Evolutionary conservation across 2,113 vertebrate genomes (phyloP), one percentile per base, ranked within the genome.

Genomic region (Psilopogon haemacephalus): DNA sequence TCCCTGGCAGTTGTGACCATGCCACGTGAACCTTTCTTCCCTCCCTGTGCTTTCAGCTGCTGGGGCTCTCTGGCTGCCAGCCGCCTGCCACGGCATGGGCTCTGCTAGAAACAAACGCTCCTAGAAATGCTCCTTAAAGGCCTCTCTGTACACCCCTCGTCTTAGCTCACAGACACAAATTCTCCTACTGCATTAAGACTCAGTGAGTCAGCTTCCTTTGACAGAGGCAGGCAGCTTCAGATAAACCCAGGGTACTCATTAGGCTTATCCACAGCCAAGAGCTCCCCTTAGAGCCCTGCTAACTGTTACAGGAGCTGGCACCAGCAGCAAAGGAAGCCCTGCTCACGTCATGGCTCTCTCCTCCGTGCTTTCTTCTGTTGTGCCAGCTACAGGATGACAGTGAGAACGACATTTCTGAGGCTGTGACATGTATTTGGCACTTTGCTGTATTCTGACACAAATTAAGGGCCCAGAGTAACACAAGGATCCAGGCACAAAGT

Each of bases 71-170:
- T 21, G 93, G 32, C 3, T 63, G 60, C 52, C 13, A n/a, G 63
- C 18, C 13, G 16, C 55, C 84, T 6, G 35, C 52, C 58, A 26
- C 83, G 30, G 86, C 94, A 10, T 0, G 2, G 52, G 5, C 67
- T 32, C 52, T 28, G 63, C 56, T 8, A 32, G 55, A 56, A 62
- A 90, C 81, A 84, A 81, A 64, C 72, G 2, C 69, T 68, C 40
- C 23, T 19, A 3, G 19, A 69, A 72, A 69, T 0, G 23, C 46
- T 81, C 42, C 89, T 38, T 19, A 14, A 63, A 74, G 69, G 42
- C 26, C 67, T 42, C 35, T 1, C 56, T 28, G 2, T 13, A 1
- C 0, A 2, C 7, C 7, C 71, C 55, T n/a, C 4, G 0, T 20
- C 42, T 37, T 5, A 5, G 83, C 75, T 86, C 84, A 70, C 12